phyloP scores from a whole-genome alignment of 2,888 invertebrate species.

The Lepas anatifera region DNA sequence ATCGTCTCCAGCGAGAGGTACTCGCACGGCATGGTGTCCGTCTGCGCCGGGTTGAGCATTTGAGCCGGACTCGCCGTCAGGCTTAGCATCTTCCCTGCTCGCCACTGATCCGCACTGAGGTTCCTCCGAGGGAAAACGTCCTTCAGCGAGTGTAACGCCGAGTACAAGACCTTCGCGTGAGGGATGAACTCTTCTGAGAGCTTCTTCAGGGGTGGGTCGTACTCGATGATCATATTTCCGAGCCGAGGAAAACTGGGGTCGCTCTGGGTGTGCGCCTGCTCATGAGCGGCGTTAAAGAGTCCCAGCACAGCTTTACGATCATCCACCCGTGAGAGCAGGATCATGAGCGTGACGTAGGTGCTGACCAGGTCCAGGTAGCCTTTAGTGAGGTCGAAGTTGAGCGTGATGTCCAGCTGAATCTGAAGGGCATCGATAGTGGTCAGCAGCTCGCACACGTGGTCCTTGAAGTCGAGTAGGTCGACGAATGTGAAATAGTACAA shows the following conservation, averaged over 20 bases:
- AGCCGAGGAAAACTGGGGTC: constrained; percentile 88
- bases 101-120: constrained; percentile 85
- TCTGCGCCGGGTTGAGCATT: constrained; percentile 83
- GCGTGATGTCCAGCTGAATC: constrained; percentile 77
- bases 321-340: constrained; percentile 91
- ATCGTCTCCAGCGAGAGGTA: constrained; percentile 87
- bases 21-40: constrained; percentile 95
- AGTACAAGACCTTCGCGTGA: constrained; percentile 71
- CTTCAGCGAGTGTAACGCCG: constrained; percentile 76
- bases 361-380: constrained; percentile 89
- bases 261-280: constrained; percentile 78
- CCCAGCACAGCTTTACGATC: constrained; percentile 95
- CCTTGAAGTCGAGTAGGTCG: constrained; percentile 93
- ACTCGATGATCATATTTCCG: constrained; percentile 96
- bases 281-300: constrained; percentile 94
- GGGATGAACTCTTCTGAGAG: constrained; percentile 93
- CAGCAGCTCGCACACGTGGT: constrained; percentile 76
- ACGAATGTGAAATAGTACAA: constrained; percentile 98
- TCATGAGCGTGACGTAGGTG: constrained; percentile 91
- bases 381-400: constrained; percentile 92
- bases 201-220: constrained; percentile 88
- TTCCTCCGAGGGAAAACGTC: constrained; percentile 80
- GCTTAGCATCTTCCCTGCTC: constrained; percentile 79
- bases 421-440: constrained; percentile 96
- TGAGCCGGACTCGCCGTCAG: constrained; percentile 89